phyloP scores from a whole-genome alignment of 2,888 invertebrate species.

The Ferdinandea cuprea region DNA sequence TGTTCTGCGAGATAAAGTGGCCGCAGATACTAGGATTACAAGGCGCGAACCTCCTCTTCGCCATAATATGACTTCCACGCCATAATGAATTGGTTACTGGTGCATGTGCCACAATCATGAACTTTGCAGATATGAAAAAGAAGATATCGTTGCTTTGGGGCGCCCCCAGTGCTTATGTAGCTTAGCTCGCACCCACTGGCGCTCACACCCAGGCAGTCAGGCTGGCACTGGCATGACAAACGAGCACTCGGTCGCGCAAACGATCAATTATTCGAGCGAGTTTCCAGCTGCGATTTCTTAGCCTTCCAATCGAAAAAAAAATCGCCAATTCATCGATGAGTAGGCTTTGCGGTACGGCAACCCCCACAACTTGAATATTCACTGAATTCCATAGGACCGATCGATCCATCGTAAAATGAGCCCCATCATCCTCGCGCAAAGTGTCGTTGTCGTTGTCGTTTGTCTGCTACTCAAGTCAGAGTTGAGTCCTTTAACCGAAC shows the following conservation, averaged over 20 bases:
- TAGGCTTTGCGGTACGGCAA: conserved; percentile 23
- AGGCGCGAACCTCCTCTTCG: conserved; percentile 54
- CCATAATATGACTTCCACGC: conserved; percentile 20
- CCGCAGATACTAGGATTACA: conserved; percentile 50
- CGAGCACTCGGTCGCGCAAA: conserved; percentile 42
- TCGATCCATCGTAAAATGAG: conserved; percentile 44
- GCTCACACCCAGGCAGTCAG: conserved; percentile 70
- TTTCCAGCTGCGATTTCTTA: conserved; percentile 62
- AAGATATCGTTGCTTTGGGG: conserved; percentile 34
- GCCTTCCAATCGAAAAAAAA: conserved; percentile 44
- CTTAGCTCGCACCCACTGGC: conserved; percentile 66
- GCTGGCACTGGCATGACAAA: conserved; percentile 55
- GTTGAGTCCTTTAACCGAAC: conserved; percentile 36
- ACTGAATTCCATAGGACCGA: conserved; percentile 46
- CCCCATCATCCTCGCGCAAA: conserved; percentile 35
- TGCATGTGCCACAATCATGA: conserved; percentile 59
- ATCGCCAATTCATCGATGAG: conserved; percentile 54
- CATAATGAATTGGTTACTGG: conserved; percentile 62
- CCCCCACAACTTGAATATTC: conserved; percentile 38
- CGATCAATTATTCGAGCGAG: conserved; percentile 67
- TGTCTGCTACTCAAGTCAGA: conserved; percentile 19
- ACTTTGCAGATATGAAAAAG: conserved; percentile 43
- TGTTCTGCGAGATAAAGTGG: conserved; percentile 30
- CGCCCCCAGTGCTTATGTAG: conserved; percentile 44
- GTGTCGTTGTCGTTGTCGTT: conserved; percentile 49